Evolutionary conservation across 1,140 invertebrate genomes (phyloP).

Genomic region (Stenopsyche tienmushanensis): DNA sequence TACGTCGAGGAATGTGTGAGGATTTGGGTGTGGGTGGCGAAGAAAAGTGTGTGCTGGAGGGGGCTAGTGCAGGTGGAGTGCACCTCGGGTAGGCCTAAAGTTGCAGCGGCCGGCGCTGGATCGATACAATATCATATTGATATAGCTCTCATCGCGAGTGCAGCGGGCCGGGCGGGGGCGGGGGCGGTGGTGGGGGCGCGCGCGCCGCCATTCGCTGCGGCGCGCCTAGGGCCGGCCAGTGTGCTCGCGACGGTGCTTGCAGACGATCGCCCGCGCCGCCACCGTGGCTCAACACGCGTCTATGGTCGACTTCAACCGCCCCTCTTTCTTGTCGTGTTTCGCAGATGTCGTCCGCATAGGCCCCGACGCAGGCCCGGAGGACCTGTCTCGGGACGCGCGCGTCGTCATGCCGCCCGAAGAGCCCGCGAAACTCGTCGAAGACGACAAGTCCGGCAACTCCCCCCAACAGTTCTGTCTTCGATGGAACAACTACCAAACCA

Average conservation of each 20-base stretch:
- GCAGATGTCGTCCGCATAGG: constrained; percentile 36
- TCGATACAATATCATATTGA: constrained; percentile 27
- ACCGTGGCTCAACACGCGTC: constrained; percentile 32
- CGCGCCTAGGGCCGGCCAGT: constrained; percentile 23
- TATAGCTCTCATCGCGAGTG: constrained; percentile 10
- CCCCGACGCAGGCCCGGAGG: constrained; percentile 3
- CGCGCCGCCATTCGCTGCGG: constrained; percentile 16
- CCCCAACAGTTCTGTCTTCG: constrained; percentile 75
- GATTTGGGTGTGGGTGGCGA: background rate
- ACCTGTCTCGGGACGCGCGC: constrained; percentile 10
- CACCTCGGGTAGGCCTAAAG: background rate
- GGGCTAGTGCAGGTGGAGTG: background rate
- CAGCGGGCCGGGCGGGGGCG: background rate
- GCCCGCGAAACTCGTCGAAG: background rate
- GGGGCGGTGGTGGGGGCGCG: background rate
- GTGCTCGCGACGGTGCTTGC: constrained; percentile 25
- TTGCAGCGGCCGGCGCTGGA: background rate
- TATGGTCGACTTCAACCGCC: constrained; percentile 35
- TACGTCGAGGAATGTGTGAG: background rate
- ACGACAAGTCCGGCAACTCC: constrained; percentile 18
- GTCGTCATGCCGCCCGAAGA: constrained; percentile 12
- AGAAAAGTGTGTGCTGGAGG: background rate
- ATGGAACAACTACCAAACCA: constrained; percentile 94
- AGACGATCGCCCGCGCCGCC: constrained; percentile 7
- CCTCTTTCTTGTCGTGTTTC: constrained; percentile 37